Conservation (phyloP, 2,797 vertebrate species). For the Chiropotes sagulatus region DNA sequence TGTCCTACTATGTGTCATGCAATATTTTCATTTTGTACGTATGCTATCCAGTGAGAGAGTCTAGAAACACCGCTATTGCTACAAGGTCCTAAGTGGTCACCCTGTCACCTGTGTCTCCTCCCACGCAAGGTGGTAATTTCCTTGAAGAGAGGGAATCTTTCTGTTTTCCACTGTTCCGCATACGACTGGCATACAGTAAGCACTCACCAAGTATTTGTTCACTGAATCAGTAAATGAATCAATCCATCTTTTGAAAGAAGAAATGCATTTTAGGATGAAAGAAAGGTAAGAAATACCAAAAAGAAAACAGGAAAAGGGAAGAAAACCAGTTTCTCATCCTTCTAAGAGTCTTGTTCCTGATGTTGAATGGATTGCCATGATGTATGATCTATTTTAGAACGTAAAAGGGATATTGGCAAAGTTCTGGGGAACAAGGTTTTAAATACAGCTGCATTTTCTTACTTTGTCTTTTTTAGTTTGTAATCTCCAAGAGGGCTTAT, state of each 20-base stretch:
- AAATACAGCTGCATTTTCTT: conserved; percentile 48
- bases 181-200: background rate
- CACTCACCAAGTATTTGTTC: background rate
- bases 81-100: background rate
- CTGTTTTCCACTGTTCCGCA: background rate
- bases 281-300: background rate
- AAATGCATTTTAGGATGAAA: conserved; percentile 40
- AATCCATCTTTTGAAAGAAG: conserved; percentile 41
- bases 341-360: background rate
- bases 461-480: conserved; percentile 31
- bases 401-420: conserved; percentile 7
- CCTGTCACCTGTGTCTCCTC: accelerated
- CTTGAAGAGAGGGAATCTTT: background rate
- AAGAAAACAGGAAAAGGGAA: background rate
- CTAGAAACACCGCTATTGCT: background rate
- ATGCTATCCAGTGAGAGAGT: background rate
- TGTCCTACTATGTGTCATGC: background rate
- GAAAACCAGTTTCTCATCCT: background rate
- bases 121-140: background rate
- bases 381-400: conserved; percentile 13
- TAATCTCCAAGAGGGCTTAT: conserved; percentile 38
- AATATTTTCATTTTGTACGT: background rate
- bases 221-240: background rate
- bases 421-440: conserved; percentile 40
- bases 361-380: background rate